Percentiles rank a stretch among this genome's conserved stretches.
phyloP scores from a whole-genome alignment of 2,113 vertebrate genomes.

The Pedionomus torquatus region DNA sequence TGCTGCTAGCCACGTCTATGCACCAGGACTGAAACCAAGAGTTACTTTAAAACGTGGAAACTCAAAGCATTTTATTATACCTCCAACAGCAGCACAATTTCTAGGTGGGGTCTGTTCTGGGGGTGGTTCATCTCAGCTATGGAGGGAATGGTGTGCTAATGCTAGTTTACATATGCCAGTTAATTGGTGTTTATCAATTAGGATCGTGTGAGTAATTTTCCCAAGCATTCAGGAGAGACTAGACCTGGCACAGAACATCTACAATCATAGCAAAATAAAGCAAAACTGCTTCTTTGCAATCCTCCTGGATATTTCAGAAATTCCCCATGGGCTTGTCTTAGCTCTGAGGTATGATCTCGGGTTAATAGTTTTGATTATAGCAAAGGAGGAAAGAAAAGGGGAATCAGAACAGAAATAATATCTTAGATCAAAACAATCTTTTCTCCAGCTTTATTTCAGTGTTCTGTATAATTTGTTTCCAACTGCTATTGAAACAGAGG shows the following conservation, averaged over 20 bases:
- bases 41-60: background rate
- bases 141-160: background rate
- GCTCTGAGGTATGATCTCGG: background rate
- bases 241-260: background rate
- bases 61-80: background rate
- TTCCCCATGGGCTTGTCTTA: background rate
- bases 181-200: background rate
- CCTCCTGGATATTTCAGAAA: background rate
- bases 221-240: background rate
- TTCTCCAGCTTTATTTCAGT: background rate
- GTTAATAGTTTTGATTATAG: constrained; percentile 28
- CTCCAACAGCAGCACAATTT: background rate
- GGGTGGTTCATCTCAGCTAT: background rate
- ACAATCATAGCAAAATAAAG: background rate
- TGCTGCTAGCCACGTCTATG: background rate
- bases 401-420: constrained; percentile 23
- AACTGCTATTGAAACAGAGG: background rate
- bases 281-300: background rate
- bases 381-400: background rate
- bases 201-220: background rate
- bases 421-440: background rate
- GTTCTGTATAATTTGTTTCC: background rate
- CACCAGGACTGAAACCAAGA: background rate
- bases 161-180: background rate
- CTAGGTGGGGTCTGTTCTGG: background rate